Conservation (phyloP, 2,888 invertebrate genomes). For the Diplolepis rosae region DNA sequence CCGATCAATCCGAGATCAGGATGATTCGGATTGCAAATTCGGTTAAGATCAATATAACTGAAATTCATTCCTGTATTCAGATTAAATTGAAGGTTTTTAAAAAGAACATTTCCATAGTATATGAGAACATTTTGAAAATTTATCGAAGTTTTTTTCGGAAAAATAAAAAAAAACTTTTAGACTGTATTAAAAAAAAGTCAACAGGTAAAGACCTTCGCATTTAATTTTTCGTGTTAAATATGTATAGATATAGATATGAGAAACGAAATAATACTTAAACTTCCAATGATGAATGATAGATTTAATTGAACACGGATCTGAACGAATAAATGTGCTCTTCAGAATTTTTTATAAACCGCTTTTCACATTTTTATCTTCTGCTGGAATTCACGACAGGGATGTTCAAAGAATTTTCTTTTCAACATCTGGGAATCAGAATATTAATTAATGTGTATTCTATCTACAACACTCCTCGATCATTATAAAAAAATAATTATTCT, state of each 20-base stretch:
- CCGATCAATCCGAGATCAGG: too few species aligned
- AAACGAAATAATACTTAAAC: neutral
- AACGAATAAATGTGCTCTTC: neutral
- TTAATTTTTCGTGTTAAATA: neutral
- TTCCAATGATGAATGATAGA: neutral
- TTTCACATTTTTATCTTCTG: neutral
- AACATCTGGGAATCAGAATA: neutral
- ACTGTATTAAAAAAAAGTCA: neutral
- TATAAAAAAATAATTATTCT: too few species aligned
- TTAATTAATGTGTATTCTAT: too few species aligned
- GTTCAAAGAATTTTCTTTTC: neutral
- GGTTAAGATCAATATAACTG: too few species aligned
- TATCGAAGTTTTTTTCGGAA: neutral
- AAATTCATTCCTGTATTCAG: too few species aligned
- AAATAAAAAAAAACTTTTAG: neutral
- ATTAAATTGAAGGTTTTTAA: too few species aligned
- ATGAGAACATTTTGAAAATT: too few species aligned
- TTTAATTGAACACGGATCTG: constrained; percentile 14
- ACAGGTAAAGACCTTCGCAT: neutral
- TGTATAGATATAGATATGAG: neutral
- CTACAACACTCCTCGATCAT: too few species aligned
- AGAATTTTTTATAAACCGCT: neutral
- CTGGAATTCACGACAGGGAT: neutral
- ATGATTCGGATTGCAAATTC: too few species aligned
- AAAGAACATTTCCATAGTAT: too few species aligned